Evolutionary conservation across 37 sponge, comb jelly and placozoan genomes (phyloP).

Genomic region (Amphimedon queenslandica): DNA sequence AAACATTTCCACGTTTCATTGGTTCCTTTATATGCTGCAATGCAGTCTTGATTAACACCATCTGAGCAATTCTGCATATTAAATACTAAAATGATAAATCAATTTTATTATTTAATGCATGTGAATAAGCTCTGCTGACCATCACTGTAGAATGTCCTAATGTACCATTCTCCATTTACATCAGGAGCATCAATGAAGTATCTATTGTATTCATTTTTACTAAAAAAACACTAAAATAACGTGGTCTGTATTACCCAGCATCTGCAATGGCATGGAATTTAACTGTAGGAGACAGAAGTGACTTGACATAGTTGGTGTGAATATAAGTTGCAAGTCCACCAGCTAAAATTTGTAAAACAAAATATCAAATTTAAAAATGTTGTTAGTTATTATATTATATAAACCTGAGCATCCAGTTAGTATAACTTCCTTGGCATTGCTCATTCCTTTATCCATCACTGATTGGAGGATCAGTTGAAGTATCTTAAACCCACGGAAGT

Average conservation of each 20-base stretch:
- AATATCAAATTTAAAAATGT: too few species aligned
- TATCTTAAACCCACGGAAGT: slow-evolving; percentile 2
- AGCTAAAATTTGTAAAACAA: too few species aligned
- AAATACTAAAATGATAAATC: slow-evolving; percentile 49
- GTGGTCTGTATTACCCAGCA: slow-evolving; percentile 74
- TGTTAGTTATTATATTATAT: too few species aligned
- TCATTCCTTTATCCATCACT: slow-evolving; percentile 38
- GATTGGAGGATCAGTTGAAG: slow-evolving; percentile 20
- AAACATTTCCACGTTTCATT: slow-evolving; percentile 79
- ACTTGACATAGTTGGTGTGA: slow-evolving; percentile 52
- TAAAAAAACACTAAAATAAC: too few species aligned
- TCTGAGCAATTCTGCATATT: slow-evolving; percentile 60
- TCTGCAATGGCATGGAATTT: slow-evolving; percentile 59
- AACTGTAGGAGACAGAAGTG: slow-evolving; percentile 20
- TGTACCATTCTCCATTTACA: slow-evolving; percentile 1
- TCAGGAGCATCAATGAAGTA: slow-evolving; percentile 39
- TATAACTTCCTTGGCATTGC: slow-evolving; percentile 53
- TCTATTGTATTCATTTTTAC: too few species aligned
- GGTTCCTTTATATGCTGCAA: slow-evolving; percentile 4
- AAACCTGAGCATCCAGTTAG: slow-evolving; percentile 86
- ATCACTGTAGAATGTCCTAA: neutral
- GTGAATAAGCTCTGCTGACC: neutral
- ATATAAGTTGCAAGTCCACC: slow-evolving; percentile 82
- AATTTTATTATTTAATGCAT: neutral
- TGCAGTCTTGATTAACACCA: slow-evolving; percentile 64